Conservation (phyloP, 2,888 invertebrate species). For the Drosophila paramelanica region DNA sequence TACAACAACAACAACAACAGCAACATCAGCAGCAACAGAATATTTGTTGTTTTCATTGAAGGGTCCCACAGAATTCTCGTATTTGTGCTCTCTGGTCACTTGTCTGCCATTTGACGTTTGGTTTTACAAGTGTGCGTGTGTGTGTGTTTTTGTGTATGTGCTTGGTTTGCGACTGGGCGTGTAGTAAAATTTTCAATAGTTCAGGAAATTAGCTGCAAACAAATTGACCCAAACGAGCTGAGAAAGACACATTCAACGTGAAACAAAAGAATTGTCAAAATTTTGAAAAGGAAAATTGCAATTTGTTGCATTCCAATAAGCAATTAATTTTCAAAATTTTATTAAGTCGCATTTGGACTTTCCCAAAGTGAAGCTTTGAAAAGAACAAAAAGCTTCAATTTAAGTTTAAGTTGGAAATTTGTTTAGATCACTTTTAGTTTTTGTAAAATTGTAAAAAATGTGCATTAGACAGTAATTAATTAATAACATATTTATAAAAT, state of each 20-base stretch:
- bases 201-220: slow-evolving; percentile 61
- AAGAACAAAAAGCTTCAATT: too few species aligned
- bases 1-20: slow-evolving; percentile 18
- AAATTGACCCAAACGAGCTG: slow-evolving; percentile 38
- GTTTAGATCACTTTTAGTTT: too few species aligned
- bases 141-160: background rate
- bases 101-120: slow-evolving; percentile 57
- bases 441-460: too few species aligned
- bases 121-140: slow-evolving; percentile 9
- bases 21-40: slow-evolving; percentile 21
- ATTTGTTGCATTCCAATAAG: background rate
- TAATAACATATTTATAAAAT: too few species aligned
- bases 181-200: slow-evolving; percentile 34
- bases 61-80: slow-evolving; percentile 40
- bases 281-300: background rate
- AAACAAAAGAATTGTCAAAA: slow-evolving; percentile 13
- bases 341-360: too few species aligned
- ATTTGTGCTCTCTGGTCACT: slow-evolving; percentile 57
- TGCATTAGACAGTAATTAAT: too few species aligned
- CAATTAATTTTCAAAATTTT: background rate
- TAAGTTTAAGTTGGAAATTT: too few species aligned
- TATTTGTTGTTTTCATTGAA: slow-evolving; percentile 41
- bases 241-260: slow-evolving; percentile 9
- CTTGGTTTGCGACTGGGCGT: slow-evolving; percentile 12
- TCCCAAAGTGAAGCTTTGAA: too few species aligned